Conservation (phyloP, 2,888 invertebrate species). For the Athalia rosae region DNA sequence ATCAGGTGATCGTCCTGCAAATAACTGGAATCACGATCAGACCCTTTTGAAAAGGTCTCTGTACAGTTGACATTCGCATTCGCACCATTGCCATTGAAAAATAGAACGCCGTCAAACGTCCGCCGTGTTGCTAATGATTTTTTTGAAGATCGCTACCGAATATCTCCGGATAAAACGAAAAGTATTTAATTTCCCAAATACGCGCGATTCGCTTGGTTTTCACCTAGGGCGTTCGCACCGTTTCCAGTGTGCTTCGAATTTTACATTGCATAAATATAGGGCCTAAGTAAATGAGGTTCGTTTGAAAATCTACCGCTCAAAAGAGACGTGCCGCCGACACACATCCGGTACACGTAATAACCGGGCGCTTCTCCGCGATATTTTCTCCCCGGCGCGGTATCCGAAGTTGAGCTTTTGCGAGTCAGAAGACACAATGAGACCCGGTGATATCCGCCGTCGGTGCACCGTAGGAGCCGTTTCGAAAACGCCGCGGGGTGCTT, state of each 20-base stretch:
- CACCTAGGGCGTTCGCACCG: too few relatives aligned
- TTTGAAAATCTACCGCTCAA: too few relatives aligned
- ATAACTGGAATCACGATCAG: constrained; percentile 18
- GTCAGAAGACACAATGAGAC: constrained; percentile 7
- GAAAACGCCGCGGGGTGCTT: constrained; percentile 46
- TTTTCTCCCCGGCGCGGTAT: neutral
- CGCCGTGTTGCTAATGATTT: neutral
- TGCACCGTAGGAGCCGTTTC: constrained; percentile 38
- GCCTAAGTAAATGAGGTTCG: too few relatives aligned
- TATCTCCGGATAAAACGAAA: neutral
- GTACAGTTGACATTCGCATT: constrained; percentile 28
- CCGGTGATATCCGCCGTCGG: constrained; percentile 26
- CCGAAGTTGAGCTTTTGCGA: constrained; percentile 26
- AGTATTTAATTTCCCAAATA: neutral
- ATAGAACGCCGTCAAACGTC: constrained; percentile 9
- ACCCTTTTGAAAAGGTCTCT: constrained; percentile 33
- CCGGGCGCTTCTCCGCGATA: neutral
- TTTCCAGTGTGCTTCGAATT: too few relatives aligned
- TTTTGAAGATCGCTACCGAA: neutral
- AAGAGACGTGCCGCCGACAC: too few relatives aligned
- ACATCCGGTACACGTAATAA: neutral
- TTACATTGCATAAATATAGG: too few relatives aligned
- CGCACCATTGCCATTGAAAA: neutral
- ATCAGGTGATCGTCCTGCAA: neutral
- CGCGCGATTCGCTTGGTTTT: too few relatives aligned